These are phyloP conservation scores for Pipistrellus pygmaeus DNA, from an alignment of 2,797 vertebrate species.

Conservation along the genomic window DNA sequence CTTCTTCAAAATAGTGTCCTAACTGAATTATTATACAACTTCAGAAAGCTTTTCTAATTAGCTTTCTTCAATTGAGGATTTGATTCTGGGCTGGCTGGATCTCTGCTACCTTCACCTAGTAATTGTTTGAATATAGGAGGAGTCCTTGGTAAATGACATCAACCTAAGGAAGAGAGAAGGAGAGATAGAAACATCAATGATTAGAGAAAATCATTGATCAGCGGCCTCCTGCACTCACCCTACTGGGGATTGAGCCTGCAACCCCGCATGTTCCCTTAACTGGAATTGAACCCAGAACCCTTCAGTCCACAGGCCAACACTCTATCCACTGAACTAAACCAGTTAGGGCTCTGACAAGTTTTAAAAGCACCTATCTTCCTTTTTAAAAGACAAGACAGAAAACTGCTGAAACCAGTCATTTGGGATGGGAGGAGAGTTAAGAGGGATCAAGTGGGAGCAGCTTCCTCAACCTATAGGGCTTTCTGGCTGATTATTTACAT, in stretches of 20 bases:
- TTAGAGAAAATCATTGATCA: too few species aligned
- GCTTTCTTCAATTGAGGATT: background rate
- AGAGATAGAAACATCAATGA: too few species aligned
- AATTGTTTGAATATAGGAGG: background rate
- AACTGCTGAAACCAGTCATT: background rate
- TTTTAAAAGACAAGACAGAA: slow-evolving; percentile 33
- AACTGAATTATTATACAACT: background rate
- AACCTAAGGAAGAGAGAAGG: background rate
- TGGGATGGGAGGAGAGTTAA: background rate
- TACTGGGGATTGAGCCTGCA: too few species aligned
- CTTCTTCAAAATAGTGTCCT: background rate
- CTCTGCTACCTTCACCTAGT: background rate
- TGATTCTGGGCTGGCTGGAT: background rate
- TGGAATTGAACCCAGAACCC: too few species aligned
- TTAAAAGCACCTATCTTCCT: background rate
- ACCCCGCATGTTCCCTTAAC: too few species aligned
- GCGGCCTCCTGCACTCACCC: too few species aligned
- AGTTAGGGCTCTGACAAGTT: too few species aligned
- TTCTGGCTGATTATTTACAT: background rate
- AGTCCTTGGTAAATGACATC: background rate
- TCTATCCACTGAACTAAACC: too few species aligned
- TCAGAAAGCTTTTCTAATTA: slow-evolving; percentile 9
- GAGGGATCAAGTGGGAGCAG: background rate
- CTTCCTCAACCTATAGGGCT: background rate
- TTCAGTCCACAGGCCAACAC: too few species aligned